Evolutionary conservation across 2,888 invertebrate genomes (phyloP), one percentile per base, ranked within the genome.

Genomic region (Chydorus sphaericus): DNA sequence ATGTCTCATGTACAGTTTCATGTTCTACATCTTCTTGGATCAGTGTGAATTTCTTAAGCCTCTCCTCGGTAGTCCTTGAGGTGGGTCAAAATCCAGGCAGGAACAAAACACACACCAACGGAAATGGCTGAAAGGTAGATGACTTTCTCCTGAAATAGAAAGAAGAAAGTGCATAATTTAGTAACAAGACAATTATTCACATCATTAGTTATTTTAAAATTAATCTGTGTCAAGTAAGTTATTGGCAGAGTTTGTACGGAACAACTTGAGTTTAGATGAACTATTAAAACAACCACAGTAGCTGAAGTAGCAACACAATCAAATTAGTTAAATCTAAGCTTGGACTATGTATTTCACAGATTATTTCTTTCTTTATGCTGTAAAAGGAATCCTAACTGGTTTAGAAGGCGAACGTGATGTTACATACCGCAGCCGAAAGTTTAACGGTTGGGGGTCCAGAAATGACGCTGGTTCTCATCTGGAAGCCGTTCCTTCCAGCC

Each of bases 111-210:
- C 11, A 54, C 31, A 20, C 39, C 54, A 1, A 23, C 16, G 10
- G 48, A 4, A 29, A 54, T 44, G 11, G 29, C 10, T 2, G 39
- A 11, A 30, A 39, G 44, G 3, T 44, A 18, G 16, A 31, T 7
- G 7, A 39, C 36, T 29, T 44, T 54, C 48, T 54, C 54, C 54
- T 54, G 26, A 18, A 38, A 52, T 16, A n/a, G 8, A 49, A 29
- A 2, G 6, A 20, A n/a, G n/a, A n/a, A n/a, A n/a, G n/a, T n/a
- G n/a, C n/a, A n/a, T n/a, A n/a, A n/a, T n/a, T n/a, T n/a, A n/a
- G n/a, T n/a, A n/a, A n/a, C n/a, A n/a, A n/a, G n/a, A n/a, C n/a
- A n/a, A n/a, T n/a, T n/a, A n/a, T n/a, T n/a, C n/a, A n/a, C n/a
- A n/a, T n/a, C n/a, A n/a, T n/a, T n/a, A n/a, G n/a, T n/a, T n/a